Conservation (phyloP, 2,113 vertebrate genomes). For the Leptosomus discolor region DNA sequence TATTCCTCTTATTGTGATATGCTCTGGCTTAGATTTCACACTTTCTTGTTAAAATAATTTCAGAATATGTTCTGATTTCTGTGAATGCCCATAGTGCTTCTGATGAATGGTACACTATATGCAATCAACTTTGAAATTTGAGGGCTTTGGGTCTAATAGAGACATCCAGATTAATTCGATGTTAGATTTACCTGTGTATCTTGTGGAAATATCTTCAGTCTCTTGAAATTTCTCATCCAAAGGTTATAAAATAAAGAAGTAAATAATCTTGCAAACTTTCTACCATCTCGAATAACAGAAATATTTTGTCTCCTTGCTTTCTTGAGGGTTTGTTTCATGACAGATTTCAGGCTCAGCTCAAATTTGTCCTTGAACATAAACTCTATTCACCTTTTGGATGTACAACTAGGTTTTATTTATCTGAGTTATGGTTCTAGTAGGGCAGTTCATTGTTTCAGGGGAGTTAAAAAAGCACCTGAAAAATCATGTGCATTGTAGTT, state of each 20-base stretch:
- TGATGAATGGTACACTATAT: not conserved
- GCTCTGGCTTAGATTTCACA: not conserved
- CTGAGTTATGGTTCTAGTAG: not conserved
- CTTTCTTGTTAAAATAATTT: not conserved
- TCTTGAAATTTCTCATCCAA: not conserved
- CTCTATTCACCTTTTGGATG: not conserved
- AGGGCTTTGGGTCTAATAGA: not conserved
- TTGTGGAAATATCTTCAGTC: not conserved
- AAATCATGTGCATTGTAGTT: constrained; percentile 13
- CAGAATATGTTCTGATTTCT: not conserved
- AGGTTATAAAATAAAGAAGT: not conserved
- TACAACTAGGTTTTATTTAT: not conserved
- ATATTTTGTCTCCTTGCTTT: not conserved
- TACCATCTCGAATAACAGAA: not conserved
- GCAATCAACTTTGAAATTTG: not conserved
- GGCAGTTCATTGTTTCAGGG: not conserved
- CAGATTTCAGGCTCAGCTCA: not conserved
- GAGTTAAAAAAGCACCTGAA: constrained; percentile 33
- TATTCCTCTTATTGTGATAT: not conserved
- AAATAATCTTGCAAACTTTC: not conserved
- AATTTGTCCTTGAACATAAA: not conserved
- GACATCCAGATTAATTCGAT: not conserved
- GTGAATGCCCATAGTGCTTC: not conserved
- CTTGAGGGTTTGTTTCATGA: not conserved
- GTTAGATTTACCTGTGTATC: not conserved